Evolutionary conservation across 2,888 invertebrate genomes (phyloP), one percentile per base, ranked within the genome.

Genomic region (Pterostichus madidus): DNA sequence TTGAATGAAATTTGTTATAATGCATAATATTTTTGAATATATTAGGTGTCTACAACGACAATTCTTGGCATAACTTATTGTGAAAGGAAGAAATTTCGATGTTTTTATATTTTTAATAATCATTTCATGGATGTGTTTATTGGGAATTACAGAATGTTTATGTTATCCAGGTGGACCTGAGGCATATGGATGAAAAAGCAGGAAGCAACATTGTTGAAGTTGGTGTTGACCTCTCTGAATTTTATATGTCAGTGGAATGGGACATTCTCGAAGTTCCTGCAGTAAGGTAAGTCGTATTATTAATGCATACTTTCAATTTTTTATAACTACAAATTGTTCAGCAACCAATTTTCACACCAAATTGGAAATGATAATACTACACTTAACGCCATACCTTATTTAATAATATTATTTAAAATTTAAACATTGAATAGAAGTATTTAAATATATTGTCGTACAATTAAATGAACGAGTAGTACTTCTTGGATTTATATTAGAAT

Each of bases 211-310:
- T 96, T 86, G 97, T 97, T 85, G 96, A 96, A 84, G 95, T 97
- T 84, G 99, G 99, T 79, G 98, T 99, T 84, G 99, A 99, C 91
- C 93, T 99, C 85, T 96, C 97, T 80, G 99, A 98, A 91, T 99
- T 99, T 92, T 99, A 99, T 92, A 97, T 96, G 93, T 98, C 98
- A 84, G 99, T 99, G 80, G 99, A 99, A 91, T 99, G 99, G 99
- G 99, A 99, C 91, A 98, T 99, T 87, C 92, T 99, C 85, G 97
- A 97, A 92, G 99, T 98, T 88, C 97, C 97, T 86, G 97, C 97
- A 86, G 96, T 97, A 86, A 95, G 97, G 96, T 96, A 89, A 91
- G 91, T 87, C 2, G 24, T 3, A 5, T 32, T 75, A 17, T 71
- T 71, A n/a, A n/a, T n/a, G n/a, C 24, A 10, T 17, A 56, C n/a